Conservation (phyloP, 2,113 vertebrate genomes). For the Grammomys dolichurus region DNA sequence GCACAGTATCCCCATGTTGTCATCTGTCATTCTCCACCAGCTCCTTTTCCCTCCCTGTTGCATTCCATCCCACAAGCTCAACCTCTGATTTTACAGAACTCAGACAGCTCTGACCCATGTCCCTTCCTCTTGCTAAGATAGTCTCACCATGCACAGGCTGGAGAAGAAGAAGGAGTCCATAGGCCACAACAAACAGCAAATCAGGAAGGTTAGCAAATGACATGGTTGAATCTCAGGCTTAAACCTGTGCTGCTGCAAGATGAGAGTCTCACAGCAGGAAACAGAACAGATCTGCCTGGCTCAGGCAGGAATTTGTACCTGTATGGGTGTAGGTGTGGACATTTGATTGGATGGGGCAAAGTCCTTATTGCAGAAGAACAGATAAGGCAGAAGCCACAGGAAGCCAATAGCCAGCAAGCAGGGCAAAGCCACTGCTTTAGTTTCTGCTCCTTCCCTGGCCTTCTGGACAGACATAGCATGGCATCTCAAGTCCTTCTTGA, state of each 20-base stretch:
- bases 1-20: neutral
- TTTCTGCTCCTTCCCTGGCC: neutral
- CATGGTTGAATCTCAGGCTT: no score
- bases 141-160: constrained; percentile 21
- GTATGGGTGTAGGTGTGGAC: neutral
- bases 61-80: neutral
- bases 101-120: neutral
- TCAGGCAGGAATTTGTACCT: neutral
- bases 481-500: neutral
- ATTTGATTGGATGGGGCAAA: neutral
- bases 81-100: neutral
- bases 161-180: no score
- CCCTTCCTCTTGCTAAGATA: neutral
- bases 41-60: neutral
- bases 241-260: no score
- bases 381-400: neutral
- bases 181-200: no score
- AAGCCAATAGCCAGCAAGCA: neutral
- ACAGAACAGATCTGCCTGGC: no score
- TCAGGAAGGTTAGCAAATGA: no score
- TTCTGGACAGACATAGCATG: neutral
- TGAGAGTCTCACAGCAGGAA: no score
- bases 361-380: neutral
- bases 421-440: neutral
- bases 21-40: neutral